Percentiles rank a stretch among this genome's conserved stretches.
phyloP scores from a whole-genome alignment of 2,797 vertebrate genomes.

The Florisuga fusca region DNA sequence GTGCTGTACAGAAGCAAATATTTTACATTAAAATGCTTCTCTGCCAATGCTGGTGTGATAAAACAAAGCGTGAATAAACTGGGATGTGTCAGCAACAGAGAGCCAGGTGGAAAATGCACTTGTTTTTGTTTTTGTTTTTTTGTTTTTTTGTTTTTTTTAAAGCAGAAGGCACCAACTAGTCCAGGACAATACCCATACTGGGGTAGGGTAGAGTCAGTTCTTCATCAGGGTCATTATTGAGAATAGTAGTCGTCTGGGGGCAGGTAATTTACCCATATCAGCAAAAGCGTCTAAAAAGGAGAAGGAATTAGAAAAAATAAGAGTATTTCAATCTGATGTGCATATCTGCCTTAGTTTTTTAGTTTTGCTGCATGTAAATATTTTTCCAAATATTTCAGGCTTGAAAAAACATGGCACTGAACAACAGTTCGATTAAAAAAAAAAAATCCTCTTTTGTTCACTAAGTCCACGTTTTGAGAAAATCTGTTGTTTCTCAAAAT shows the following conservation, averaged over 20 bases:
- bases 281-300: neutral
- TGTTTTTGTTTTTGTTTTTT: neutral
- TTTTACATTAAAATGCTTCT: neutral
- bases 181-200: neutral
- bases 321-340: neutral
- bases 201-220: neutral
- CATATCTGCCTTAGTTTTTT: neutral
- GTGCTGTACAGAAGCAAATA: neutral
- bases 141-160: too few relatives aligned
- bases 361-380: neutral
- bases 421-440: neutral
- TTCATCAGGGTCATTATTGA: neutral
- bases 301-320: neutral
- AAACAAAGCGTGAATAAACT: neutral
- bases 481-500: constrained; percentile 3
- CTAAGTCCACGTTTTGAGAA: neutral
- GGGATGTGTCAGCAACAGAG: neutral
- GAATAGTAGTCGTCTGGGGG: neutral
- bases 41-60: neutral
- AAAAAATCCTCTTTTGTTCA: neutral
- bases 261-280: neutral
- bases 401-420: neutral
- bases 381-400: neutral
- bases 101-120: neutral
- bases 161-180: neutral